Evolutionary conservation across 2,113 vertebrate species (phyloP).

Genomic region (Albula glossodonta): DNA sequence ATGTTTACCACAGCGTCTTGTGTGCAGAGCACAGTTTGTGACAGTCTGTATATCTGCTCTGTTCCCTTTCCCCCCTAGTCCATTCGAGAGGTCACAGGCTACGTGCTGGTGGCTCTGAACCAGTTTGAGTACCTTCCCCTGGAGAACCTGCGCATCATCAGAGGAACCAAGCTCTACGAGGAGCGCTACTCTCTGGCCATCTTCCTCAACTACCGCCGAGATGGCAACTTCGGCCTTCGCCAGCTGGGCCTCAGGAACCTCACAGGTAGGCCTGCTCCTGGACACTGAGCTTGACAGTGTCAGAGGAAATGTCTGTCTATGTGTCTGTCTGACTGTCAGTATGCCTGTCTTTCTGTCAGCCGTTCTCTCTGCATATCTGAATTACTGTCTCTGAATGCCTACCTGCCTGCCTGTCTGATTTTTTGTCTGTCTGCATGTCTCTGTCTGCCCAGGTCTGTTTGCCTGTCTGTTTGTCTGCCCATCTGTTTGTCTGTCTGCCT

Average conservation of each 20-base stretch:
- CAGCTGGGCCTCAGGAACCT: constrained; percentile 91
- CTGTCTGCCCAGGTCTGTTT: too few relatives aligned
- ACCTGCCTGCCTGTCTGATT: background rate
- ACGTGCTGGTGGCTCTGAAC: constrained; percentile 95
- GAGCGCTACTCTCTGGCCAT: constrained; percentile 90
- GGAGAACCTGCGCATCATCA: constrained; percentile 94
- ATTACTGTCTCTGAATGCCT: background rate
- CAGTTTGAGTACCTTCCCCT: constrained; percentile 95
- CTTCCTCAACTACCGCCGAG: constrained; percentile 96
- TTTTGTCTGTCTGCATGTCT: background rate
- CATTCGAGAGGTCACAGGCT: constrained; percentile 95
- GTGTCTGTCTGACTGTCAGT: background rate
- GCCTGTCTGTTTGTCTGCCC: too few relatives aligned
- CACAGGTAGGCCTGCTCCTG: constrained; percentile 71
- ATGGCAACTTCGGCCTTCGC: constrained; percentile 91
- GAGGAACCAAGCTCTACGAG: constrained; percentile 93
- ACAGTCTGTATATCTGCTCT: constrained; percentile 7
- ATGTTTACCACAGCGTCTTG: too few relatives aligned
- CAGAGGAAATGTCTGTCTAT: background rate
- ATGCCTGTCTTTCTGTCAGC: background rate
- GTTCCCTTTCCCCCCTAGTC: constrained; percentile 72
- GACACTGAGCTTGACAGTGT: too few relatives aligned
- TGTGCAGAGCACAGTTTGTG: background rate
- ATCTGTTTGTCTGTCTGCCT: too few relatives aligned
- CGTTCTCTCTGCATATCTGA: background rate